Conservation (phyloP, 1,140 invertebrate genomes). For the Drosophila repleta region DNA sequence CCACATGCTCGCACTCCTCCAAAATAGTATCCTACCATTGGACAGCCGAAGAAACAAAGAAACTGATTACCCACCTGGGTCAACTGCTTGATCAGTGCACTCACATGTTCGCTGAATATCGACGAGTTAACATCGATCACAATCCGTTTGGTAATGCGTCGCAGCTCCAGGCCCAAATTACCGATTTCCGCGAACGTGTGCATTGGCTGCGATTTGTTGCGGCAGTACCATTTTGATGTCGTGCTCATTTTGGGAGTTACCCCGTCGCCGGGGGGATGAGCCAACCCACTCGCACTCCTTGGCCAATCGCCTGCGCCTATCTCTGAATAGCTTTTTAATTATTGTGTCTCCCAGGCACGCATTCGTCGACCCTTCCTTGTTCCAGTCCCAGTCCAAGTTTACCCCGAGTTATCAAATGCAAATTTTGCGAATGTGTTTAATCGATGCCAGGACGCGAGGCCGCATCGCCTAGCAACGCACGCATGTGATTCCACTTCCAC, state of each 20-base stretch:
- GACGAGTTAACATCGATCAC: slow-evolving; percentile 78
- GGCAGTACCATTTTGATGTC: slow-evolving; percentile 83
- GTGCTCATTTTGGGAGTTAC: slow-evolving; percentile 73
- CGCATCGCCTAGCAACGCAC: slow-evolving; percentile 71
- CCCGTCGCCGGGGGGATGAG: slow-evolving; percentile 25
- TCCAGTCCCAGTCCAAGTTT: slow-evolving; percentile 38
- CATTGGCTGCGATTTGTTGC: slow-evolving; percentile 83
- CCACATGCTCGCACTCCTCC: slow-evolving; percentile 77
- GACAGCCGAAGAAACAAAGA: not conserved
- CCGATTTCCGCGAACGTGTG: slow-evolving; percentile 80
- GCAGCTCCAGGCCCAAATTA: slow-evolving; percentile 73
- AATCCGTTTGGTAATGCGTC: slow-evolving; percentile 75
- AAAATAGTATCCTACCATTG: slow-evolving; percentile 69
- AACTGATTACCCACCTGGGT: not conserved
- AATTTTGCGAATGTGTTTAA: slow-evolving; percentile 72
- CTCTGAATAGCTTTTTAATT: slow-evolving; percentile 77
- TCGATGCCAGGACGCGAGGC: slow-evolving; percentile 55
- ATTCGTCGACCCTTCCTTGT: slow-evolving; percentile 53
- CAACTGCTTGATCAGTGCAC: slow-evolving; percentile 1
- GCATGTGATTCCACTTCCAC: slow-evolving; percentile 44
- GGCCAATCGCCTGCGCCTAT: slow-evolving; percentile 59
- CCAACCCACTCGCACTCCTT: slow-evolving; percentile 33
- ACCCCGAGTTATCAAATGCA: slow-evolving; percentile 54
- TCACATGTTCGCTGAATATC: slow-evolving; percentile 79
- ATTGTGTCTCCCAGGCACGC: slow-evolving; percentile 79